These are phyloP conservation scores for Anableps anableps DNA, from an alignment of 2,797 vertebrate genomes.

Conservation along the genomic window DNA sequence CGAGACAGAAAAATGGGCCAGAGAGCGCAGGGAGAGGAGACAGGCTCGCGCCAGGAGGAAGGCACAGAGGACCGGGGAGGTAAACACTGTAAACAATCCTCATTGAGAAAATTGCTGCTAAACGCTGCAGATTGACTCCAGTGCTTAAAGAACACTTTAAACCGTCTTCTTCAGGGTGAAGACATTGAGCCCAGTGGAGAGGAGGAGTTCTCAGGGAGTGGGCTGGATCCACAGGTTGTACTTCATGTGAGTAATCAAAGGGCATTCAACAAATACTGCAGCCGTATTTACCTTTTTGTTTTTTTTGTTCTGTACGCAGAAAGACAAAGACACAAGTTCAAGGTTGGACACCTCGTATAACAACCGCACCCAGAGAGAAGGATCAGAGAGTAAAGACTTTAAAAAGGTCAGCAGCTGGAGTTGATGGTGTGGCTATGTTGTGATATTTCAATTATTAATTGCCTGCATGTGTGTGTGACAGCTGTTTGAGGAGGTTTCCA, in stretches of 20 bases:
- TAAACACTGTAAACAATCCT: conserved; percentile 26
- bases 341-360: conserved; percentile 73
- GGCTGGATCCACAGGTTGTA: conserved; percentile 78
- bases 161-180: conserved; percentile 69
- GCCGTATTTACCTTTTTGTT: conserved; percentile 28
- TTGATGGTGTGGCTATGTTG: not conserved
- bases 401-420: conserved; percentile 75
- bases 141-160: not conserved
- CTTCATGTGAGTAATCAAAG: conserved; percentile 13
- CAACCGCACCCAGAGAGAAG: conserved; percentile 66
- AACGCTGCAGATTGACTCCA: not conserved
- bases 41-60: conserved; percentile 78
- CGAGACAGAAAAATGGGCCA: conserved; percentile 79
- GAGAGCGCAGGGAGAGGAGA: conserved; percentile 77
- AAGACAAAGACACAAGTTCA: conserved; percentile 65
- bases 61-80: conserved; percentile 77
- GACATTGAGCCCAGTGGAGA: conserved; percentile 82
- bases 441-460: conserved; percentile 19
- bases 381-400: conserved; percentile 78
- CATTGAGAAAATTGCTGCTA: conserved; percentile 7
- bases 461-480: conserved; percentile 47
- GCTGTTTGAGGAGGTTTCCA: conserved; percentile 85
- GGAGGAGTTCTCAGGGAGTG: conserved; percentile 76
- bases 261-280: conserved; percentile 1
- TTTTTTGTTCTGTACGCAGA: conserved; percentile 64